Conservation (phyloP, 2,113 vertebrate species). For the Morone saxatilis region DNA sequence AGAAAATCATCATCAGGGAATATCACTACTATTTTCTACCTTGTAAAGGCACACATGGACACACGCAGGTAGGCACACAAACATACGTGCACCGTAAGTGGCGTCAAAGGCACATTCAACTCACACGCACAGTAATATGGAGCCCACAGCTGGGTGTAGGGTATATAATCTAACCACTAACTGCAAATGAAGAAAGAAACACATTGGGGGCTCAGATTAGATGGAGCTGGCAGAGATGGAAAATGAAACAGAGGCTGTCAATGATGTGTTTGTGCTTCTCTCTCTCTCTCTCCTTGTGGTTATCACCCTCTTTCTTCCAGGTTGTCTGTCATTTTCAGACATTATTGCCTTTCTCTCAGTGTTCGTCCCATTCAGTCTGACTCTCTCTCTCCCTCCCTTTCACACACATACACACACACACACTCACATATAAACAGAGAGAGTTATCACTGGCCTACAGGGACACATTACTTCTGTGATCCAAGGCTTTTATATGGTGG, state of each 20-base stretch:
- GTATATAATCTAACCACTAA: constrained; percentile 61
- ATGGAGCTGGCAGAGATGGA: constrained; percentile 62
- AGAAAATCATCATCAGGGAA: constrained; percentile 59
- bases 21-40: constrained; percentile 50
- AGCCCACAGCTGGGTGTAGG: constrained; percentile 52
- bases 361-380: constrained; percentile 52
- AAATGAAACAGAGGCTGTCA: constrained; percentile 57
- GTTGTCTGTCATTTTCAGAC: constrained; percentile 68
- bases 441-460: constrained; percentile 74
- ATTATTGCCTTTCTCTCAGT: constrained; percentile 63
- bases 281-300: constrained; percentile 8
- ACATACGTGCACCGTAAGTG: background rate
- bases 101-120: constrained; percentile 7
- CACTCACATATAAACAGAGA: constrained; percentile 38
- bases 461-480: constrained; percentile 74
- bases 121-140: constrained; percentile 18
- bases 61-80: background rate
- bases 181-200: constrained; percentile 72
- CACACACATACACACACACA: constrained; percentile 11
- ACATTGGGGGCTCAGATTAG: constrained; percentile 63
- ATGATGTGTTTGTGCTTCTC: constrained; percentile 22
- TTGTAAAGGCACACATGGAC: constrained; percentile 9
- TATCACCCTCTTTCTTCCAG: constrained; percentile 44
- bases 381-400: background rate
- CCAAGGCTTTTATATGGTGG: constrained; percentile 71